These are phyloP conservation scores for Octopus sinensis DNA, from an alignment of 1,140 invertebrate species.

Conservation along the genomic window DNA sequence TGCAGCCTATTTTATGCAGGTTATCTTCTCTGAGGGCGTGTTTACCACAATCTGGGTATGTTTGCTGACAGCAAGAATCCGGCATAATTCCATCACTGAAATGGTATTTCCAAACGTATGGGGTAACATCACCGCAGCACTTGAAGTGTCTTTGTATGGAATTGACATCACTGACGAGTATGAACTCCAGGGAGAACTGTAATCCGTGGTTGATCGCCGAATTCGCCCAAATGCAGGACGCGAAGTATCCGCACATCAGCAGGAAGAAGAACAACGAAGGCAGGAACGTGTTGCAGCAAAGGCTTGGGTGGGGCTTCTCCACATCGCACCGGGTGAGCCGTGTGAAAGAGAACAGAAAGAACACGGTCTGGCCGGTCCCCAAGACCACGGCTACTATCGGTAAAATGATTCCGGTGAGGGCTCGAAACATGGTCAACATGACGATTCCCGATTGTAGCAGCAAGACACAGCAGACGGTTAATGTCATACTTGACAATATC, in stretches of 20 bases:
- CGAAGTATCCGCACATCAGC: background rate
- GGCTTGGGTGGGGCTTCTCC: background rate
- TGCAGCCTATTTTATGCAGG: background rate
- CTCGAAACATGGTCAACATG: background rate
- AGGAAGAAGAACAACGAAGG: background rate
- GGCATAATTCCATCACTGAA: background rate
- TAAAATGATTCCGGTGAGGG: background rate
- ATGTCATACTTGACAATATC: background rate
- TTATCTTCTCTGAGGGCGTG: background rate
- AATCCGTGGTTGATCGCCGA: background rate
- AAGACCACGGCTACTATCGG: background rate
- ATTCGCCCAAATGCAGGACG: background rate
- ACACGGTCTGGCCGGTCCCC: background rate
- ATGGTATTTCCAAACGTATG: background rate
- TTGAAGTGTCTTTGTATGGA: background rate
- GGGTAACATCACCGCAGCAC: background rate
- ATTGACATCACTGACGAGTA: background rate
- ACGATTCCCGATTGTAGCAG: background rate
- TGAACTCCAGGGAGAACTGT: background rate
- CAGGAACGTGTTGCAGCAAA: background rate
- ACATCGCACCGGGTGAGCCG: background rate
- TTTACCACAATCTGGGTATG: background rate
- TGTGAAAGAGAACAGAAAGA: background rate
- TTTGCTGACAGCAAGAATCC: background rate
- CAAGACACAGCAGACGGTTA: background rate